A percentile compares a stretch with the other conserved stretches of the same genome.
Conservation (phyloP, 2,888 invertebrate genomes). For the Strigamia crassipes region DNA sequence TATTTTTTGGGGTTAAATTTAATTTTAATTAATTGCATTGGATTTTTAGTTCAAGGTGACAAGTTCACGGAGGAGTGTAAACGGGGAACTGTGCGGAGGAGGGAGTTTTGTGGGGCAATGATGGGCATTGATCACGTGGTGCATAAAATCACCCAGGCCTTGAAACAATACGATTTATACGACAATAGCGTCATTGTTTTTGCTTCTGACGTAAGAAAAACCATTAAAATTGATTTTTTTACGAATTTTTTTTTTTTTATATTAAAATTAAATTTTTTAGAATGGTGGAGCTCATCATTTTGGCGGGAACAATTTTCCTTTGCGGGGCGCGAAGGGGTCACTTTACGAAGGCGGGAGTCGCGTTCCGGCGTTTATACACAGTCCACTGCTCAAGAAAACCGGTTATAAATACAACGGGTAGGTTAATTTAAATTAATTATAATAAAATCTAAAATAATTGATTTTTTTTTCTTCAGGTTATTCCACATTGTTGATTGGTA, state of each 20-base stretch:
- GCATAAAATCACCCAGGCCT: not conserved
- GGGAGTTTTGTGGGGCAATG: not conserved
- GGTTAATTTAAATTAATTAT: not conserved
- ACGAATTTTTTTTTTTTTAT: not conserved
- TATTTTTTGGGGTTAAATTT: too few relatives aligned
- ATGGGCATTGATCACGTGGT: not conserved
- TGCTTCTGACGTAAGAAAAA: not conserved
- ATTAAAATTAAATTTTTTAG: not conserved
- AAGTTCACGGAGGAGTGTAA: not conserved
- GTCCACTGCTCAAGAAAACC: slow-evolving; percentile 52
- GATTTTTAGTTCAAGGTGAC: not conserved
- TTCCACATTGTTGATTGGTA: slow-evolving; percentile 11
- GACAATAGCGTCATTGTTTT: not conserved
- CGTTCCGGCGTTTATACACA: slow-evolving; percentile 59
- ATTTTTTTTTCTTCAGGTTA: not conserved
- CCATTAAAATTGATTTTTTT: too few relatives aligned
- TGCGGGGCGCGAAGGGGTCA: slow-evolving; percentile 59
- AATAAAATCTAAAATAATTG: not conserved
- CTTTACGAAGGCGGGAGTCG: slow-evolving; percentile 62
- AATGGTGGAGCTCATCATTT: not conserved
- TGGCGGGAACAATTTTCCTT: slow-evolving; percentile 57
- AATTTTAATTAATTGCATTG: not conserved
- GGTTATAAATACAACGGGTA: not conserved
- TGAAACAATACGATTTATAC: not conserved
- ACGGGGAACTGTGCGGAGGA: not conserved